Base-by-base conservation (phyloP, 2,888 invertebrate genomes). In the Parthenolecanium corni region DNA sequence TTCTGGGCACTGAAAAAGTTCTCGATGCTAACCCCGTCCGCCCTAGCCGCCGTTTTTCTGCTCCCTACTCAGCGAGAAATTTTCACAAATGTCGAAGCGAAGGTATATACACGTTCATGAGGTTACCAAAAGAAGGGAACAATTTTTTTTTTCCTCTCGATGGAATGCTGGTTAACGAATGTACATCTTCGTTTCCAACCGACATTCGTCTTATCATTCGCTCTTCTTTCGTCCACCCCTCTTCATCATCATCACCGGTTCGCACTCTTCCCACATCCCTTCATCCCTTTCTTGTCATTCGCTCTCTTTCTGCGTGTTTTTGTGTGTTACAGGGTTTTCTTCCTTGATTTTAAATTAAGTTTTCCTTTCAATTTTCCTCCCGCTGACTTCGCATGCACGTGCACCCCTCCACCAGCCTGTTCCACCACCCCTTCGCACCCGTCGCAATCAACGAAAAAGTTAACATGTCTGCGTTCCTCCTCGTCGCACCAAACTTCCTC, bases 311-410 rank as follows among this genome's bases (percentile, higher is more conserved):
- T 56, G n/a, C n/a, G 21, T 56, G 40, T 56, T 24, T 56, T 56
- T 56, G 24, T 40, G 56, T 40, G 38, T 56, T 24, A 18, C 42
- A 24, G 38, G 56, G 24, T 56, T 56, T 56, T 56, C 31, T 56
- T 24, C n/a, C 56, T 44, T 56, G 56, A 56, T 56, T 56, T 56
- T 56, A 56, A 56, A 56, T 56, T 42, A 56, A 56, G 56, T 56
- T 56, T 56, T 56, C 56, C 56, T 56, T 56, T 56, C 56, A 56
- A 56, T 56, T 56, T 56, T 56, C 56, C 56, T 56, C 56, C 56
- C 56, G 42, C 56, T 42, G 56, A 42, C 56, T 56, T 56, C 56
- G 56, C 56, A 56, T 56, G 56, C 44, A 56, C 56, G 56, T 42
- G 56, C 25, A 56, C 23, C 49, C 44, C 6, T 14, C 38, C 44